Evolutionary conservation across 2,888 invertebrate species (phyloP).

Genomic region (Onthophagus sagittarius): DNA sequence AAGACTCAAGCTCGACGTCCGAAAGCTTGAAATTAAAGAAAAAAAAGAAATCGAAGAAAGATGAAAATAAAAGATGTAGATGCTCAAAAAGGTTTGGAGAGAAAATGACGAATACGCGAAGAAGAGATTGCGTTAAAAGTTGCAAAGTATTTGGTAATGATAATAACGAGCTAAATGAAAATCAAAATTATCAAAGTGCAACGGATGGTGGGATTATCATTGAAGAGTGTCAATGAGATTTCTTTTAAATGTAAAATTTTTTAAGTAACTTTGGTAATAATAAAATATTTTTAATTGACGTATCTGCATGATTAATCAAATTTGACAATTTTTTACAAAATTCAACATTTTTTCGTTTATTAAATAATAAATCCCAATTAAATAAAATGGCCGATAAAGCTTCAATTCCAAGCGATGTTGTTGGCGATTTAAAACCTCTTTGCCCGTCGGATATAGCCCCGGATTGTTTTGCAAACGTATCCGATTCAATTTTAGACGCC

Average conservation of each 20-base stretch:
- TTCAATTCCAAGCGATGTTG: constrained; percentile 5
- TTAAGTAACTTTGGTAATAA: neutral
- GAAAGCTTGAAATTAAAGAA: neutral
- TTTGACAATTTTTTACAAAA: no score
- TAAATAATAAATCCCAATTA: neutral
- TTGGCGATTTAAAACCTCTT: neutral
- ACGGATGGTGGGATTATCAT: neutral
- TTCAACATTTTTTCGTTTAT: no score
- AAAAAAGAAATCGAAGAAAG: neutral
- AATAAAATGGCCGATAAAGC: neutral
- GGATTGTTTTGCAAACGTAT: neutral
- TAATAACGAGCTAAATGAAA: neutral
- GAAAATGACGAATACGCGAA: neutral
- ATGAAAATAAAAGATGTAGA: neutral
- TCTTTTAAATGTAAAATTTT: neutral
- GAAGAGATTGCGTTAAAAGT: neutral
- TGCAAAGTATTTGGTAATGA: neutral
- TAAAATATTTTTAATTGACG: no score
- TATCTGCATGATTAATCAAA: no score
- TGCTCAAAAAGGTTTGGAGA: neutral
- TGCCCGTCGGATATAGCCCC: neutral
- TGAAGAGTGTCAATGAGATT: neutral
- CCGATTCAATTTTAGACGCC: neutral
- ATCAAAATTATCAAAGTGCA: neutral
- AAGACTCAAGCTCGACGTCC: neutral